phyloP scores from a whole-genome alignment of 1,140 invertebrate species.

The Drosophila tsacasi region DNA sequence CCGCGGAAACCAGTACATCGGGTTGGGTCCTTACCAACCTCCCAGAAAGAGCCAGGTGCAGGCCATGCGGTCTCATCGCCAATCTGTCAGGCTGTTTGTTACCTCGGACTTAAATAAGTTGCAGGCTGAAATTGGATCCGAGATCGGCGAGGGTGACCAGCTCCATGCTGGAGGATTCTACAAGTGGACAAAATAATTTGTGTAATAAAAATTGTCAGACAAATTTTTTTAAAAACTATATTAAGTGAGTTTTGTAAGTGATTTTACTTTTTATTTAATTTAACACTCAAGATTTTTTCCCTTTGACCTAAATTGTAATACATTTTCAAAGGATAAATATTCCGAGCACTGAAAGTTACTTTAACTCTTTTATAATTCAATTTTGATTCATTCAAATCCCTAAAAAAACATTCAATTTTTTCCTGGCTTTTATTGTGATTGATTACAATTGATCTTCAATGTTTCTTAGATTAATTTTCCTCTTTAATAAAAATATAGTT shows the following conservation, averaged over 20 bases:
- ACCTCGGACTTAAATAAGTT: background rate
- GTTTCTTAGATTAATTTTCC: no score
- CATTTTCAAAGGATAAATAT: no score
- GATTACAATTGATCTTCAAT: no score
- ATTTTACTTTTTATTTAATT: background rate
- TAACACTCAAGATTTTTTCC: no score
- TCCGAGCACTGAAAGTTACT: no score
- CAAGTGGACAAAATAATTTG: background rate
- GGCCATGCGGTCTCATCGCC: background rate
- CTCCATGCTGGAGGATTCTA: background rate
- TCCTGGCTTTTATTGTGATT: no score
- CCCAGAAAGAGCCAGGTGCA: background rate
- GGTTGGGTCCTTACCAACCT: background rate
- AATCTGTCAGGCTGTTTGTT: background rate
- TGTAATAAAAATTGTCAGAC: background rate
- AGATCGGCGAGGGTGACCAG: background rate
- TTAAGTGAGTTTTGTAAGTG: background rate
- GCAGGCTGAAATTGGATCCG: no score
- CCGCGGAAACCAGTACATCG: background rate
- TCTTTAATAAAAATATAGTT: no score
- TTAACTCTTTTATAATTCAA: no score
- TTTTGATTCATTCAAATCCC: no score
- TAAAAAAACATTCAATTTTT: no score
- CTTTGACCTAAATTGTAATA: no score
- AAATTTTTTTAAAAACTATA: background rate